Percentiles rank a stretch among this genome's conserved stretches.
Evolutionary conservation across 2,113 vertebrate genomes (phyloP).

Genomic region (Chaetodon trifascialis): DNA sequence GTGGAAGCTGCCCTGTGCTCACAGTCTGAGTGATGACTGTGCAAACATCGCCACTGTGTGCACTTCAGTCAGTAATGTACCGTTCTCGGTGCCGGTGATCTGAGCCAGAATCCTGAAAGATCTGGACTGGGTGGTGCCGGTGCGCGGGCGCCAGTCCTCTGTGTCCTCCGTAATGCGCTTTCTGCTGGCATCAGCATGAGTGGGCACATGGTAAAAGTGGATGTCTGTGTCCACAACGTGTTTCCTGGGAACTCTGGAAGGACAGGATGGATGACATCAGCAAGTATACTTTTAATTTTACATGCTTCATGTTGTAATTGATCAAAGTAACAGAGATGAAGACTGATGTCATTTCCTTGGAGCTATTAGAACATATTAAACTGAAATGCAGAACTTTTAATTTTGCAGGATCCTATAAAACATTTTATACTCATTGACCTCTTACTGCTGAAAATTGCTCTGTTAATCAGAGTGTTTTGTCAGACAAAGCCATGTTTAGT

Average conservation of each 20-base stretch:
- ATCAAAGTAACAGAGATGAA: conserved; percentile 12
- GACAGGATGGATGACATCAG: conserved; percentile 34
- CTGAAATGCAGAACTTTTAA: neutral
- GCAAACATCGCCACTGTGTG: conserved; percentile 56
- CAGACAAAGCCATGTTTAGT: conserved; percentile 7
- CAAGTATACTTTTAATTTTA: conserved; percentile 5
- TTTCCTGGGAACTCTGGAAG: conserved; percentile 88
- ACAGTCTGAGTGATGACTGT: neutral
- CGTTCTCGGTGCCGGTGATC: conserved; percentile 94
- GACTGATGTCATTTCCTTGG: neutral
- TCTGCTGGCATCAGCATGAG: conserved; percentile 94
- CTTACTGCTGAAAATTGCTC: neutral
- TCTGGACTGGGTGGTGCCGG: conserved; percentile 95
- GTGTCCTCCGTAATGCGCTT: conserved; percentile 96
- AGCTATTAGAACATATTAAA: neutral
- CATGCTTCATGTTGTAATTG: neutral
- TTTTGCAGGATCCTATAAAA: conserved; percentile 8
- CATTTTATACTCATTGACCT: neutral
- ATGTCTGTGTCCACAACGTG: conserved; percentile 93
- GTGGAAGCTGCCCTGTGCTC: neutral
- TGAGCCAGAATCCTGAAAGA: conserved; percentile 98
- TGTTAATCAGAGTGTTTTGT: neutral
- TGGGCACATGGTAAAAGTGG: conserved; percentile 93
- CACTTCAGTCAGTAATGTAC: conserved; percentile 75
- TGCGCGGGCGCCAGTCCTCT: conserved; percentile 95